Base-by-base conservation (phyloP, 37 sponge, comb jelly and placozoan genomes). In the Halisarca cf. caerulea region DNA sequence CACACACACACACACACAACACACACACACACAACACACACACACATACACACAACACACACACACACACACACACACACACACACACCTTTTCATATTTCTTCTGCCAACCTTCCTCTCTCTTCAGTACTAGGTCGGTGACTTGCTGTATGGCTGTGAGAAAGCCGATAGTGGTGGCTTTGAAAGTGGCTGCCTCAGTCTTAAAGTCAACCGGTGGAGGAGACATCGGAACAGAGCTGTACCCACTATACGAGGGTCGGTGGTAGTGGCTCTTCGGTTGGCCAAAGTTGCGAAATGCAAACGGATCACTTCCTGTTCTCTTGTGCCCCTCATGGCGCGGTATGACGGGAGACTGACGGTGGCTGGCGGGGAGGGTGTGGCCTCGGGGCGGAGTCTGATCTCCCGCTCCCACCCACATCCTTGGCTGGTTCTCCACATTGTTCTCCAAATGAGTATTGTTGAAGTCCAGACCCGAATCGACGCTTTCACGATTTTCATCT, bases 121-220 rank as follows among this genome's bases (percentile, higher is more conserved):
- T 89, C 72, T 85, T 87, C 35, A 20, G 43, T 82, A 94, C 92
- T 35, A 87, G 24, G 18, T 97, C 97, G 33, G 92, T 87, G 47
- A 93, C 91, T 38, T 97, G 83, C 9, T 88, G 86, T 21, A 97
- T 59, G 30, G 91, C 59, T 0, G 97, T 59, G 21, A 97, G 73
- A n/a, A 97, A 81, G 5, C 90, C 97, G 55, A 92, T 85, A 4
- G 97, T 94, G 2, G 97, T 96, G n/a, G 97, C 97, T 69, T 94
- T 94, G 39, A 97, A 97, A 1, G 97, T 97, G 66, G 89, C 68
- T 7, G 92, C 86, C 69, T 97, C 97, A 7, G 88, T 92, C 2
- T 81, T 54, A 43, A 94, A 90, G 66, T 94, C 97, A 57, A 87
- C 42, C 21, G 45, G 66, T 23, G 58, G 54, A 35, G 86, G 51